These are phyloP conservation scores for Xenopus borealis DNA, from an alignment of 2,113 vertebrate genomes.

Conservation along the genomic window DNA sequence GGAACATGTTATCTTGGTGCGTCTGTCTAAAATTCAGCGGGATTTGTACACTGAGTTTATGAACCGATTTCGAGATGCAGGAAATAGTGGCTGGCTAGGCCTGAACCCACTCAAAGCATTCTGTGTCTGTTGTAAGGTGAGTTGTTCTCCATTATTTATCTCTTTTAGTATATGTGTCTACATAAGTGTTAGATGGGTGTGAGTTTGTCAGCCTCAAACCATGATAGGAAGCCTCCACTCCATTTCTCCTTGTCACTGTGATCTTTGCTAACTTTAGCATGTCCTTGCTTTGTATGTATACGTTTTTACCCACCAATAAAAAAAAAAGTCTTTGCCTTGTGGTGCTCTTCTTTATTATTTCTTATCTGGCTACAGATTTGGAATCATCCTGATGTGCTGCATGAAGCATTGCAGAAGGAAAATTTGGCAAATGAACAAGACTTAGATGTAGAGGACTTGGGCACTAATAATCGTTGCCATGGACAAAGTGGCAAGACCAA, in stretches of 20 bases:
- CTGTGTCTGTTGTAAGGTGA: slow-evolving; percentile 97
- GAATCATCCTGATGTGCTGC: slow-evolving; percentile 97
- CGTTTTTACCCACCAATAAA: no score
- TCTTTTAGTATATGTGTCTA: not conserved
- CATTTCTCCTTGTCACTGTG: no score
- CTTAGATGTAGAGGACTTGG: slow-evolving; percentile 91
- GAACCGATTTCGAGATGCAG: slow-evolving; percentile 93
- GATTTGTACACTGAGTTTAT: slow-evolving; percentile 95
- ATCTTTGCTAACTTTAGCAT: no score
- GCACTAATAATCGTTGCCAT: slow-evolving; percentile 75
- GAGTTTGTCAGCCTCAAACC: no score
- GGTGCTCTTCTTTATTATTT: no score
- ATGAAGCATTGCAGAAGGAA: slow-evolving; percentile 93
- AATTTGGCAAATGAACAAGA: slow-evolving; percentile 92
- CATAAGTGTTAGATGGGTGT: not conserved
- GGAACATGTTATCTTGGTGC: slow-evolving; percentile 92
- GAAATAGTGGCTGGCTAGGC: slow-evolving; percentile 94
- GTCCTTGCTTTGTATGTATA: no score
- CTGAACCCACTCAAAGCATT: slow-evolving; percentile 97
- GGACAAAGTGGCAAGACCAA: slow-evolving; percentile 81
- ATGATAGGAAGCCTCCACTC: no score
- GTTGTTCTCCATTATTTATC: slow-evolving; percentile 9
- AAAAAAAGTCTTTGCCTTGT: no score
- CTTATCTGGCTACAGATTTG: slow-evolving; percentile 77
- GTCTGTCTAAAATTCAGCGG: slow-evolving; percentile 88